Percentiles rank a stretch among this genome's conserved stretches.
Evolutionary conservation across 2,888 invertebrate genomes (phyloP).

Genomic region (Rhogogaster chlorosoma): DNA sequence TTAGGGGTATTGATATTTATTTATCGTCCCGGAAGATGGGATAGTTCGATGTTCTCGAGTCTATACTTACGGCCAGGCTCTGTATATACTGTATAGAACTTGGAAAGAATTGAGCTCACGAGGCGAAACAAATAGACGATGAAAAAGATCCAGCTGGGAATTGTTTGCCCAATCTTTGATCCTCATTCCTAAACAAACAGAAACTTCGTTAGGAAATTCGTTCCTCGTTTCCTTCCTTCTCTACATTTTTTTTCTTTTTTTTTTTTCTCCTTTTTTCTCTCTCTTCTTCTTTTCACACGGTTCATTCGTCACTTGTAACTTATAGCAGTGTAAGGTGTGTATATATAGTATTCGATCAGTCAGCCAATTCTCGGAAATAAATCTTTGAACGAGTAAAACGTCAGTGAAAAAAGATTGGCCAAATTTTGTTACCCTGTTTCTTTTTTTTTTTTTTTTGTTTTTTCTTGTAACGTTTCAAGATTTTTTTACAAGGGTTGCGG

Average conservation of each 20-base stretch:
- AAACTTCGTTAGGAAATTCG: conserved; percentile 42
- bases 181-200: conserved; percentile 38
- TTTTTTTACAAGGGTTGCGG: not conserved
- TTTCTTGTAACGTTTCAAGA: not conserved
- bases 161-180: conserved; percentile 41
- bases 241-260: not conserved
- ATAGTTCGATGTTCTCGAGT: conserved; percentile 6
- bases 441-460: not conserved
- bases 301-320: not conserved
- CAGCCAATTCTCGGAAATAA: not conserved
- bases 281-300: not conserved
- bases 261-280: not conserved
- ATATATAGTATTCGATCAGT: not conserved
- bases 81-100: not conserved
- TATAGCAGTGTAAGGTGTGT: not conserved
- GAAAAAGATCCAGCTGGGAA: conserved; percentile 17
- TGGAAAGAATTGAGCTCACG: not conserved
- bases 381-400: not conserved
- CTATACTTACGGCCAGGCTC: not conserved
- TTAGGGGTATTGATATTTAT: conserved; percentile 40
- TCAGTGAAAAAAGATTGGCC: not conserved
- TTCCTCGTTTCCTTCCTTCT: not conserved
- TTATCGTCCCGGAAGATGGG: conserved; percentile 32
- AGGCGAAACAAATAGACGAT: conserved; percentile 23
- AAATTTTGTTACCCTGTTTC: not conserved